Evolutionary conservation across 1,140 invertebrate genomes (phyloP).

Genomic region (Monochamus saltuarius): DNA sequence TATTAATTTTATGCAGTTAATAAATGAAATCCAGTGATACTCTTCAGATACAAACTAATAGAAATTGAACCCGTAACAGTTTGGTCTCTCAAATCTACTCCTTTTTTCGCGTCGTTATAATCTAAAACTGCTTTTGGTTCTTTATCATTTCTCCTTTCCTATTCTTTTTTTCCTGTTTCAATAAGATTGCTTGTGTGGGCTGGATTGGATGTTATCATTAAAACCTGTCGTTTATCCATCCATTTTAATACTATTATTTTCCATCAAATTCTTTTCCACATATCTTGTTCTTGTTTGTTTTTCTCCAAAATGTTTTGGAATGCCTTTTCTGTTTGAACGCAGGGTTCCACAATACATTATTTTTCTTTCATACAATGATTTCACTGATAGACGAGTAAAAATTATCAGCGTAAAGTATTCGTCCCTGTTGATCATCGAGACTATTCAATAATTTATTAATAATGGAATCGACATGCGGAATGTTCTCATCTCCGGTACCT

Average conservation of each 20-base stretch:
- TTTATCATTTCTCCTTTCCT: not conserved
- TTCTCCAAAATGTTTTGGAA: slow-evolving; percentile 45
- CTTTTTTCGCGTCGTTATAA: slow-evolving; percentile 18
- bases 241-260: slow-evolving; percentile 51
- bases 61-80: too few relatives aligned
- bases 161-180: not conserved
- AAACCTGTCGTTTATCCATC: slow-evolving; percentile 45
- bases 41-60: too few relatives aligned
- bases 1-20: too few relatives aligned
- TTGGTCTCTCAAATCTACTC: slow-evolving; percentile 13
- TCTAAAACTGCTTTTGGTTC: slow-evolving; percentile 10
- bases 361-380: too few relatives aligned
- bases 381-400: slow-evolving; percentile 49
- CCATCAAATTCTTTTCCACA: slow-evolving; percentile 43
- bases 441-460: not conserved
- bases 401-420: slow-evolving; percentile 35
- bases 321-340: slow-evolving; percentile 39
- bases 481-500: slow-evolving; percentile 12
- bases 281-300: slow-evolving; percentile 48
- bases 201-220: slow-evolving; percentile 1
- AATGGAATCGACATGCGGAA: slow-evolving; percentile 13
- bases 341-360: too few relatives aligned
- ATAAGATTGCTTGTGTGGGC: not conserved
- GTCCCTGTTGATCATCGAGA: slow-evolving; percentile 18
- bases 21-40: too few relatives aligned